A percentile compares a stretch with the other conserved stretches of the same genome.
These are phyloP conservation scores for Urocynchramus pylzowi DNA, from an alignment of 2,113 vertebrate species.

Conservation along the genomic window DNA sequence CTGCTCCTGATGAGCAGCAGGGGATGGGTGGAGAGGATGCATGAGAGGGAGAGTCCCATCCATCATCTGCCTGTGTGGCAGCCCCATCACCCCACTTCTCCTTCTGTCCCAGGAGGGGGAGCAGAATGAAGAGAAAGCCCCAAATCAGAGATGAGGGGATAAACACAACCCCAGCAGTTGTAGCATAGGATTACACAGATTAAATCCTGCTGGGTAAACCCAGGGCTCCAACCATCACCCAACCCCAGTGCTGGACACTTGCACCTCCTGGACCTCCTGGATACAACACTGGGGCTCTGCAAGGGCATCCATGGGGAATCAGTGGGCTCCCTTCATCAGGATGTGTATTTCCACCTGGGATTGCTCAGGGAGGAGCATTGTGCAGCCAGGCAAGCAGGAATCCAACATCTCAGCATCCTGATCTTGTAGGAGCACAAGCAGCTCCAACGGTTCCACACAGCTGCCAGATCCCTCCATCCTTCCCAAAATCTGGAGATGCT, in stretches of 20 bases:
- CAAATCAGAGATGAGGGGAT: background rate
- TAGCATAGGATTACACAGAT: background rate
- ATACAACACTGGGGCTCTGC: fast-evolving
- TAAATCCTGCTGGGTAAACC: background rate
- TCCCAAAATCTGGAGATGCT: background rate
- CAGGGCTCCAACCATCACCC: background rate
- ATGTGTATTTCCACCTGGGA: background rate
- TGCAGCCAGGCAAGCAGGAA: background rate
- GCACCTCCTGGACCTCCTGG: background rate
- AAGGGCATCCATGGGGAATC: background rate
- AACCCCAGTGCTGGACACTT: fast-evolving
- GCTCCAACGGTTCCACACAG: background rate
- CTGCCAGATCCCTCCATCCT: background rate
- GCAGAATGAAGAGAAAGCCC: background rate
- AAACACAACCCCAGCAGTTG: background rate
- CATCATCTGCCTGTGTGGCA: fast-evolving
- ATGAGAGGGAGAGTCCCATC: fast-evolving
- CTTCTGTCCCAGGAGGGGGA: background rate
- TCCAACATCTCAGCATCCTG: background rate
- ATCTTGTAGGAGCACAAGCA: background rate
- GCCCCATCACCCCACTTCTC: background rate
- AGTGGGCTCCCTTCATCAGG: background rate
- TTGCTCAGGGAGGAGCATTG: background rate
- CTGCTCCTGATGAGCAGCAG: background rate
- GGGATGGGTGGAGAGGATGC: background rate